Conservation (phyloP, 64 coral and sea anemone species). For the Montipora capricornis region DNA sequence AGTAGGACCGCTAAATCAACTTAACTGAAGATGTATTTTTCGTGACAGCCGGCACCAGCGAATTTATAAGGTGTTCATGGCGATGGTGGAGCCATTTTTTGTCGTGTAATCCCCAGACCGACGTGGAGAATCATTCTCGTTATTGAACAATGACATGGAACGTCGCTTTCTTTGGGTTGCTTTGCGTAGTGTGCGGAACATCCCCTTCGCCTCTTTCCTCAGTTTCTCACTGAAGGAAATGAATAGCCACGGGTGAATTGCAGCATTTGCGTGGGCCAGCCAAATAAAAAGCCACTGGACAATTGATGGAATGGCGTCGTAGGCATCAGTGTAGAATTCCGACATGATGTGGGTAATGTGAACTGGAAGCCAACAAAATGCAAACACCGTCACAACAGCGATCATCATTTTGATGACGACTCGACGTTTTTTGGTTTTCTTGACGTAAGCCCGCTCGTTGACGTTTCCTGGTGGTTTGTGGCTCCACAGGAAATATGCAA, state of each 20-base stretch:
- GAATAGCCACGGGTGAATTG: slow-evolving; percentile 74
- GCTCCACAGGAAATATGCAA: slow-evolving; percentile 35
- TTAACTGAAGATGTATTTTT: neutral
- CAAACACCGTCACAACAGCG: slow-evolving; percentile 60
- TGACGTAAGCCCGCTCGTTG: slow-evolving; percentile 4
- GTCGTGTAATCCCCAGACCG: neutral
- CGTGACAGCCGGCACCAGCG: neutral
- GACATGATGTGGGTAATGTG: slow-evolving; percentile 48
- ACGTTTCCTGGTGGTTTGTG: slow-evolving; percentile 55
- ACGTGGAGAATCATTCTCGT: neutral
- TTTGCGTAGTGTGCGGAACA: neutral
- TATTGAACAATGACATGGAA: neutral
- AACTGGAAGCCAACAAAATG: slow-evolving; percentile 69
- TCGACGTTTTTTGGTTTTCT: slow-evolving; percentile 39
- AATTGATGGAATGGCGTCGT: slow-evolving; percentile 40
- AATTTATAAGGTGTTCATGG: neutral
- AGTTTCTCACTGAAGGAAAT: slow-evolving; percentile 26
- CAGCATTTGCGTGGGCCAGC: slow-evolving; percentile 74
- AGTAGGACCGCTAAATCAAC: no score
- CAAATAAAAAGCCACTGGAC: slow-evolving; percentile 25
- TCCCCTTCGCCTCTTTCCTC: neutral
- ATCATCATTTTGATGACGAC: slow-evolving; percentile 71
- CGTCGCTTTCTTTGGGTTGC: neutral
- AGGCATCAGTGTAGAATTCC: neutral
- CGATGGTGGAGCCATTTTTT: neutral